Evolutionary conservation across 2,113 vertebrate genomes (phyloP).

Genomic region (Barnardius zonarius): DNA sequence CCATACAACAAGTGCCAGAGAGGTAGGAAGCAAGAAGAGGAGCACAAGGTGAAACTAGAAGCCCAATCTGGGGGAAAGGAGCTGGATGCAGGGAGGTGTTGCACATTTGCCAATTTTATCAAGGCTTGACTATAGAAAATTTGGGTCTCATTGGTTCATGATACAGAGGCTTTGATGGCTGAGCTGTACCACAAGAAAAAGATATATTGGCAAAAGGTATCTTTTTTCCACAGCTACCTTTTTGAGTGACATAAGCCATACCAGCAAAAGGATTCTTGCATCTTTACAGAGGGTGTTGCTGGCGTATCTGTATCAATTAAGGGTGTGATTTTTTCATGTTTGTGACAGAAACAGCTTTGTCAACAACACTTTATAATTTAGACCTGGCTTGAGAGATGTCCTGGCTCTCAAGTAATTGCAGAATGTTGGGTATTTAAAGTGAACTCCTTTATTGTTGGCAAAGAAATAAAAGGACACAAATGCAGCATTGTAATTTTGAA

Average conservation of each 20-base stretch:
- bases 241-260: conserved; percentile 36
- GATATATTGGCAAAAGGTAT: neutral
- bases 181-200: neutral
- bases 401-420: conserved; percentile 33
- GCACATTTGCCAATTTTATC: neutral
- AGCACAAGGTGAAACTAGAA: neutral
- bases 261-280: conserved; percentile 34
- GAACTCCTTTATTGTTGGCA: conserved; percentile 21
- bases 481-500: neutral
- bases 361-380: conserved; percentile 62
- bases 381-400: conserved; percentile 56
- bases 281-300: conserved; percentile 54
- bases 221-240: conserved; percentile 11
- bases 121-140: neutral
- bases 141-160: neutral
- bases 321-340: conserved; percentile 56
- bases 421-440: conserved; percentile 10
- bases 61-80: neutral
- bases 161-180: neutral
- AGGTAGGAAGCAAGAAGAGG: neutral
- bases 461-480: conserved; percentile 7
- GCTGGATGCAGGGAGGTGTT: neutral
- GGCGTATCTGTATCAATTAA: conserved; percentile 50
- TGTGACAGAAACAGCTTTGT: conserved; percentile 50
- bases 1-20: neutral